Evolutionary conservation across 2,113 vertebrate species (phyloP), one percentile per base, ranked within the genome.

Genomic region (Rhinolophus ferrumequinum): DNA sequence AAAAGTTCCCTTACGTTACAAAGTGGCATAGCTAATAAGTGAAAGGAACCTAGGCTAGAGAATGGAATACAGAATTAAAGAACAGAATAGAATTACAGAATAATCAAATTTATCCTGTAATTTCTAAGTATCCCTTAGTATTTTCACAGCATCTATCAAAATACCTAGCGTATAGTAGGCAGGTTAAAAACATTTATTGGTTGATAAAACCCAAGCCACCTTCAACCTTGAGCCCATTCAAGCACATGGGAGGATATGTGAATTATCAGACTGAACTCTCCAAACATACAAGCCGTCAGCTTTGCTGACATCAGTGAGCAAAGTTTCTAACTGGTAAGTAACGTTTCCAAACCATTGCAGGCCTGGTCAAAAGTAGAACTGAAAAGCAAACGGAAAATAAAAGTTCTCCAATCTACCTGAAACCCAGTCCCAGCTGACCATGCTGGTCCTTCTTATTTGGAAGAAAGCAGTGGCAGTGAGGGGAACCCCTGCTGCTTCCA

Each of bases 381-480:
- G 44, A 72, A 94, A 75, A 95, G 50, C 9, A 38, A 79, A 88
- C 72, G 35, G 73, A 79, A 89, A 64, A 72, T 62, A 92, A 66
- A 96, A 70, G 35, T 50, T 93, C 44, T 88, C 41, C 62, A 12
- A 67, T 79, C 62, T 41, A 50, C 44, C 26, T n/a, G 72, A 62
- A 81, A 69, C 50, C 38, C 52, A 33, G 52, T 6, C 56, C 62
- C 15, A 44, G 64, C 47, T 28, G 41, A 47, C 6, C 30, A n/a
- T 76, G 67, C 67, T 58, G 81, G 19, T 16, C n/a, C 35, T 9
- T 56, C 69, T 35, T 35, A 81, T 47, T 33, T 33, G 14, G 70
- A 81, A 90, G 38, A 73, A 58, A 73, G 79, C 2, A 79, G 50
- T 12, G 28, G 4, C 70, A 19, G 3, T 73, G 16, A 22, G 8